Conservation (phyloP, 2,797 vertebrate genomes). For the Characodon lateralis region DNA sequence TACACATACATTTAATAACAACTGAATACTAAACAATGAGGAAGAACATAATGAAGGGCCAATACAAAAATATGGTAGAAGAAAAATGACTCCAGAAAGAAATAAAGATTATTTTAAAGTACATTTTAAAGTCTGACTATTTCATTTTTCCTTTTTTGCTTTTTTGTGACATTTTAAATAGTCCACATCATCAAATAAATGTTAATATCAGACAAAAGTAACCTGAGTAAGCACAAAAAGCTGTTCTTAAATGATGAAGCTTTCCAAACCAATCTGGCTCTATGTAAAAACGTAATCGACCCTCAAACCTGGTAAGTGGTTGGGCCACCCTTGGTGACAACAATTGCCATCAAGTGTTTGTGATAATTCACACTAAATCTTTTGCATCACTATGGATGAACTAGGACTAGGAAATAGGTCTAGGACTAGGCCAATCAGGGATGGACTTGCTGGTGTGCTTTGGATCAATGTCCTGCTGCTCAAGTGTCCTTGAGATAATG, state of each 20-base stretch:
- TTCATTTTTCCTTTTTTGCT: neutral
- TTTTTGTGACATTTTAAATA: neutral
- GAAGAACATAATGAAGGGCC: neutral
- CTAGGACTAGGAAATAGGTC: neutral
- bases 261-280: neutral
- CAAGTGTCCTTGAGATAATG: no score
- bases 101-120: neutral
- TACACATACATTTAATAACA: constrained; percentile 18
- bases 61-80: no score
- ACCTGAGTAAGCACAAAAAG: neutral
- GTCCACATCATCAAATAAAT: neutral
- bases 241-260: neutral
- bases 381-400: neutral
- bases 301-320: neutral
- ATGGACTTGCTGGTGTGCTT: no score
- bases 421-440: neutral
- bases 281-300: neutral
- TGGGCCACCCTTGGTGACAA: neutral
- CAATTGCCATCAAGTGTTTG: neutral
- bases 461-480: no score
- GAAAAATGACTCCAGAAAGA: neutral
- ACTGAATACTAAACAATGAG: constrained; percentile 17
- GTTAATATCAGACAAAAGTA: neutral
- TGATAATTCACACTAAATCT: neutral
- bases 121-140: neutral